phyloP scores from a whole-genome alignment of 2,888 invertebrate species.

The Leptodirus hochenwartii region DNA sequence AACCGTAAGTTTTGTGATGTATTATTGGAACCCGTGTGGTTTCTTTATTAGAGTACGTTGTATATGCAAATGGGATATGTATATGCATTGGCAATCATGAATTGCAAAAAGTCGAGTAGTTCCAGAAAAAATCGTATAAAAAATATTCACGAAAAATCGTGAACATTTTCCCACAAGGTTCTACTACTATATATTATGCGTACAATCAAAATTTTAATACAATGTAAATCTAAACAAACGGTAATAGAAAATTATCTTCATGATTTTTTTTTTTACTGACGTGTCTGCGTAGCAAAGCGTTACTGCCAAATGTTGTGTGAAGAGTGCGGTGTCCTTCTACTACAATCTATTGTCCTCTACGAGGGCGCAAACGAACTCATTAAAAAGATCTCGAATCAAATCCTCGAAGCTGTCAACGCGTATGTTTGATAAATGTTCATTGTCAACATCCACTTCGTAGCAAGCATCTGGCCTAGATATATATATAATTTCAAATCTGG shows the following conservation, averaged over 20 bases:
- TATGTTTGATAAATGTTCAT: too few species aligned
- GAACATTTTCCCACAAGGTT: background rate
- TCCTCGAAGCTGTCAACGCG: background rate
- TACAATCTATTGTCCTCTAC: too few species aligned
- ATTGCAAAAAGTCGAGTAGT: too few species aligned
- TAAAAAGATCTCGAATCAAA: slow-evolving; percentile 1
- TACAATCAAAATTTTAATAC: too few species aligned
- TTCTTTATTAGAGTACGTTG: background rate
- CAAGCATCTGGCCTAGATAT: too few species aligned
- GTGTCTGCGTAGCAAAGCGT: slow-evolving; percentile 34
- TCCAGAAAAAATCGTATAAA: background rate
- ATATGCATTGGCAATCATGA: too few species aligned
- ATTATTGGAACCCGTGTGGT: background rate
- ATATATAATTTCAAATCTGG: too few species aligned
- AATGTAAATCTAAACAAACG: too few species aligned
- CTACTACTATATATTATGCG: too few species aligned
- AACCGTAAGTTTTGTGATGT: slow-evolving; percentile 35
- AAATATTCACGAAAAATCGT: background rate
- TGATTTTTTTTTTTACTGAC: slow-evolving; percentile 6
- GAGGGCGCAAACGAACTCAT: background rate
- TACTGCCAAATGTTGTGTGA: slow-evolving; percentile 46
- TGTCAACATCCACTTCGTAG: too few species aligned
- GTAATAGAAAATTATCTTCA: background rate
- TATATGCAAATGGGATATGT: background rate
- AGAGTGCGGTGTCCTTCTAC: slow-evolving; percentile 37